phyloP scores from a whole-genome alignment of 2,797 vertebrate species.

The Gouania willdenowi region DNA sequence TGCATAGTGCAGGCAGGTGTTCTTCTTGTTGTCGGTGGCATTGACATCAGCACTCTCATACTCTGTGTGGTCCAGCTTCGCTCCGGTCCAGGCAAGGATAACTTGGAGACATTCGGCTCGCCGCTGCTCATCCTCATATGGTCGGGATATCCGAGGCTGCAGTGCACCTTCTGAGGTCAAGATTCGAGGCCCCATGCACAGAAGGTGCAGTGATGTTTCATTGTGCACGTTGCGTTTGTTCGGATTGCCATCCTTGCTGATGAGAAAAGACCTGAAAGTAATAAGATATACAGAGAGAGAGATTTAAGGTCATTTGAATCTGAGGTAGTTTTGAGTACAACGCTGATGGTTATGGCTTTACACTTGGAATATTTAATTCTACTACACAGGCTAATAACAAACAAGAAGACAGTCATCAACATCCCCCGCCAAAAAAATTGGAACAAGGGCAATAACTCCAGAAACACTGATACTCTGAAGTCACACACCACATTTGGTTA shows the following conservation, averaged over 20 bases:
- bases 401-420: no score
- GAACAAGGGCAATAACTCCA: no score
- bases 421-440: no score
- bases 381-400: no score
- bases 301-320: not conserved
- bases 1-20: constrained; percentile 93
- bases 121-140: constrained; percentile 85
- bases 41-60: constrained; percentile 91
- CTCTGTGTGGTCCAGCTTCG: constrained; percentile 93
- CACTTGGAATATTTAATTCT: no score
- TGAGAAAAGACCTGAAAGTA: constrained; percentile 90
- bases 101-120: constrained; percentile 91
- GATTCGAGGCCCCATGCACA: constrained; percentile 97
- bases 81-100: constrained; percentile 93
- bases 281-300: no score
- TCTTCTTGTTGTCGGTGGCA: constrained; percentile 94
- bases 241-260: constrained; percentile 95
- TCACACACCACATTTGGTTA: no score
- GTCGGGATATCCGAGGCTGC: constrained; percentile 85
- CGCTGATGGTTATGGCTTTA: no score
- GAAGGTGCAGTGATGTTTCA: constrained; percentile 93
- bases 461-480: no score
- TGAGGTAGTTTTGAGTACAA: not conserved
- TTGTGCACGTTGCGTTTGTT: constrained; percentile 98
- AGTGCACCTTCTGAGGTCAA: constrained; percentile 89